Conservation (phyloP, 1,140 invertebrate genomes). For the Wiebesia pumilae region DNA sequence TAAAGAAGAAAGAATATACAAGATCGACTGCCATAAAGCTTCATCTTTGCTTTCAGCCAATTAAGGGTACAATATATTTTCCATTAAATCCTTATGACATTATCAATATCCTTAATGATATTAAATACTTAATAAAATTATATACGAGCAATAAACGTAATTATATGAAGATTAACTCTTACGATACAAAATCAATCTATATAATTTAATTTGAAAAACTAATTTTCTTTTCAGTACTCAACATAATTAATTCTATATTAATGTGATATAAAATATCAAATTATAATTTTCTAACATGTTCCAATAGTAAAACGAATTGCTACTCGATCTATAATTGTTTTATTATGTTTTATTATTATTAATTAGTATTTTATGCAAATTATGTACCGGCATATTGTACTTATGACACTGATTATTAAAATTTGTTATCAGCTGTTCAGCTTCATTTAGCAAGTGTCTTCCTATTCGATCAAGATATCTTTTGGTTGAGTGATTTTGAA, state of each 20-base stretch:
- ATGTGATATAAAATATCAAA: background rate
- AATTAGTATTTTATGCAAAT: background rate
- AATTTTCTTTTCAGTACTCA: background rate
- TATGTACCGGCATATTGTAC: background rate
- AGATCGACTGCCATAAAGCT: conserved; percentile 31
- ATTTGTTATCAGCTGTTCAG: conserved; percentile 35
- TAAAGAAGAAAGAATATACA: conserved; percentile 66
- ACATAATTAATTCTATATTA: background rate
- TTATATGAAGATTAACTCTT: background rate
- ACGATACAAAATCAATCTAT: background rate
- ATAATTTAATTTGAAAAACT: no score
- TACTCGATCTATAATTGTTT: background rate
- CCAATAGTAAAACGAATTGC: background rate
- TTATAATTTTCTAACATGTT: background rate
- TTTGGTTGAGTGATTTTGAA: conserved; percentile 29
- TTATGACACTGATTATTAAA: conserved; percentile 5
- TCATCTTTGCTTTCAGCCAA: conserved; percentile 36
- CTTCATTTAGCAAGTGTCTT: conserved; percentile 41
- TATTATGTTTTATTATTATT: background rate
- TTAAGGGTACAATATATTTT: conserved; percentile 27
- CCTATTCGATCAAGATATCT: conserved; percentile 19
- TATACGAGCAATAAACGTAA: background rate
- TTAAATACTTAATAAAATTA: conserved; percentile 23
- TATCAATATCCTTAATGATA: conserved; percentile 5
- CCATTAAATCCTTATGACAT: no score